Base-by-base conservation (phyloP, 2,888 invertebrate species). In the Athetis lepigone region DNA sequence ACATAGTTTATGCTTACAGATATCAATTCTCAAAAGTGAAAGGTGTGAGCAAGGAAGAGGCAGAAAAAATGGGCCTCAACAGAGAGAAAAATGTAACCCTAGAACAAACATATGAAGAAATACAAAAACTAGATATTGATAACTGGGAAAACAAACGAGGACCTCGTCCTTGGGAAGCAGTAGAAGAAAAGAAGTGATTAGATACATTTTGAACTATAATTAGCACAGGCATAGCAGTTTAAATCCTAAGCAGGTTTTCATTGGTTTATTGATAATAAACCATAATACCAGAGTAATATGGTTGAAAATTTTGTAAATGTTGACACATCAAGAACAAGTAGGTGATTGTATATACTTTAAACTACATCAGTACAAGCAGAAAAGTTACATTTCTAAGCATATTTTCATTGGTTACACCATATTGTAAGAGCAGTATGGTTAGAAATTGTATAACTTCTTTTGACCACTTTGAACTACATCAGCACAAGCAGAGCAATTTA, bases 101-200 rank as follows among this genome's bases (percentile, higher is more conserved):
- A 73, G 98, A 98, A 90, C 90, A 92, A 37, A 96, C 97, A 77
- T 98, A 96, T 92, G 97, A 98, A 76, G 97, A 97, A 90, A 94
- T 98, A 2, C 95, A 97, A 87, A 89, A 95, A 57, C 88, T 97
- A 39, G 97, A 98, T 86, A 96, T 98, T 76, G 97, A 98, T 73
- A 96, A 97, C 79, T 98, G 98, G 98, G 96, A 97, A 85, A 98
- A 98, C 85, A 96, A 97, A 74, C 94, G 98, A 79, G 98, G 98
- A 0, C 97, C 98, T 5, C 94, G 98, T 56, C 98, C 98, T 0
- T 98, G 98, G 98, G 98, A 98, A 84, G 95, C 96, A 72, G 83
- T 83, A 70, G 75, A 78, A 59, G 60, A 79, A 70, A 69, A 85
- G 54, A 84, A 85, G 81, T 80, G 62, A 68, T 58, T 39, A 18